Evolutionary conservation across 2,888 invertebrate species (phyloP), one percentile per base, ranked within the genome.

Genomic region (Scaptomyza tumidula): DNA sequence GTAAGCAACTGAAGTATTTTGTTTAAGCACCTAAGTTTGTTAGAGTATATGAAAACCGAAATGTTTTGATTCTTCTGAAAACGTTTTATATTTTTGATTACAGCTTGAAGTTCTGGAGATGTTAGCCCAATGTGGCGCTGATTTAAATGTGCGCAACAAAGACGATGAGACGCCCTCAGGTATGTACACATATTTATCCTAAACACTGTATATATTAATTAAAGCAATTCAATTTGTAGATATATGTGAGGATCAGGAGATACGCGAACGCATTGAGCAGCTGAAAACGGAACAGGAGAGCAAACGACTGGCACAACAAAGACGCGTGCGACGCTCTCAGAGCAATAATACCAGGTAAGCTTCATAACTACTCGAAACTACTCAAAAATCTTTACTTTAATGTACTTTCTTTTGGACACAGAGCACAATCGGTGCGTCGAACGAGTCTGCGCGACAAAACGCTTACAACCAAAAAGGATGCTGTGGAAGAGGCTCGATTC

Each of bases 101-200:
- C 93, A 99, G 98, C 93, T 98, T 89, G 98, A 98, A 92, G 97
- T 99, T 55, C 94, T 99, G 85, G 99, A 99, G 93, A 92, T 98
- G 90, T 93, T 99, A 88, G 98, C 98, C 70, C 98, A 98, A 93
- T 96, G 97, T 91, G 99, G 99, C 76, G 99, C 99, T 70, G 98
- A 99, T 93, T 94, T 99, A 89, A 98, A 98, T 93, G 98, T 98
- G 35, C 96, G 97, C 91, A 99, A 99, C 90, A 97, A 97, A 91
- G 97, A 97, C 90, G 98, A 98, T 75, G 99, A 99, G 93, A 98
- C 98, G 62, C 98, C 99, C 35, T 97, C 98, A 92, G 98, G 98
- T 98, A 93, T 92, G 91, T 52, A 2, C 9, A 24, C 14, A 7
- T 41, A 46, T 19, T 35, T 31, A 14, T 43, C 2, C 0, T 11